Evolutionary conservation across 2,888 invertebrate species (phyloP).

Genomic region (Pseudococcus jackbeardsleyi): DNA sequence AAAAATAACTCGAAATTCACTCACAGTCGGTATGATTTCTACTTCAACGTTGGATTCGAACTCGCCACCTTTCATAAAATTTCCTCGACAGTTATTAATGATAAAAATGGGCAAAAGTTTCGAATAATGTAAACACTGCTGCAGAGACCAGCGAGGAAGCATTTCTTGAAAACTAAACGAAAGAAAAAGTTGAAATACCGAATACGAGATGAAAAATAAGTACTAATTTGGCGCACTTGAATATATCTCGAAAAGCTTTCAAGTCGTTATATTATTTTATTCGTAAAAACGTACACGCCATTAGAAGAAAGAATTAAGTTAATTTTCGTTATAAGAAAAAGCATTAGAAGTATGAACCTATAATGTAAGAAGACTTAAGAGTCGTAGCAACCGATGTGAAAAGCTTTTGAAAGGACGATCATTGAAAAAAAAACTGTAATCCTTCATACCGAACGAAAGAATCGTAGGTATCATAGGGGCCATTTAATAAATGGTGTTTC

Average conservation of each 20-base stretch:
- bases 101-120: conserved; percentile 25
- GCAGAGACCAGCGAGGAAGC: background rate
- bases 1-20: background rate
- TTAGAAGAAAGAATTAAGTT: conserved; percentile 30
- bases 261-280: conserved; percentile 41
- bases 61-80: background rate
- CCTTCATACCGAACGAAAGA: background rate
- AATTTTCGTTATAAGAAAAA: conserved; percentile 30
- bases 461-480: background rate
- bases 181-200: conserved; percentile 22
- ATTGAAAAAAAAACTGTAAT: background rate
- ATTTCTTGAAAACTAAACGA: conserved; percentile 21
- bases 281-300: conserved; percentile 23
- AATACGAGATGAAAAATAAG: conserved; percentile 42
- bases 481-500: background rate
- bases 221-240: conserved; percentile 34
- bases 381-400: background rate
- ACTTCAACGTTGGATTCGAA: background rate
- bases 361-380: background rate
- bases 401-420: background rate
- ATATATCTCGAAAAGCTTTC: conserved; percentile 48
- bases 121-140: conserved; percentile 27
- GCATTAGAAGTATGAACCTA: conserved; percentile 24
- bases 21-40: background rate
- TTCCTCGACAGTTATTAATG: background rate